These are phyloP conservation scores for Cotesia glomerata DNA, from an alignment of 1,140 invertebrate genomes.

Conservation along the genomic window DNA sequence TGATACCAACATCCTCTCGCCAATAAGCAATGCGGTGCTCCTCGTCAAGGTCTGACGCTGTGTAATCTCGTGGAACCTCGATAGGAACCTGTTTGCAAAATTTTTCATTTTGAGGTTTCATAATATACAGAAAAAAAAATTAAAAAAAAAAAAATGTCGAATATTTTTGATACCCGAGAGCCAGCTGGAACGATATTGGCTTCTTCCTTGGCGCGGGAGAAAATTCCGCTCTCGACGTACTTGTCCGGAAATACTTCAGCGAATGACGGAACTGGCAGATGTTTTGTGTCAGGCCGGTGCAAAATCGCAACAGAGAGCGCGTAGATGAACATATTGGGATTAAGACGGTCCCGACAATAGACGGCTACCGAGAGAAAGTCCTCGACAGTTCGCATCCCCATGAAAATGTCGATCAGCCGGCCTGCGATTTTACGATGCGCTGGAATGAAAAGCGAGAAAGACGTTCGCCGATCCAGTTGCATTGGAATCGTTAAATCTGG, in stretches of 20 bases:
- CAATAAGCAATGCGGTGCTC: conserved; percentile 75
- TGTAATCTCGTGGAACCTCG: conserved; percentile 74
- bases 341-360: conserved; percentile 76
- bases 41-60: conserved; percentile 73
- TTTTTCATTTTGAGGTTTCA: neutral
- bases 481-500: conserved; percentile 73
- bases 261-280: conserved; percentile 73
- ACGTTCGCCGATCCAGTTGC: conserved; percentile 70
- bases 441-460: conserved; percentile 79
- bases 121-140: conserved; percentile 5
- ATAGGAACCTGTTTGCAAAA: conserved; percentile 66
- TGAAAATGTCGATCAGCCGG: conserved; percentile 75
- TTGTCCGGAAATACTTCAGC: conserved; percentile 79
- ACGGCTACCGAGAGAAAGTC: conserved; percentile 74
- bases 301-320: conserved; percentile 76
- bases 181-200: conserved; percentile 70
- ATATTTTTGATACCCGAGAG: conserved; percentile 63
- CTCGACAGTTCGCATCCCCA: conserved; percentile 74
- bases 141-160: neutral
- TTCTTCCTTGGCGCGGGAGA: conserved; percentile 72
- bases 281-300: conserved; percentile 77
- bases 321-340: conserved; percentile 81
- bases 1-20: conserved; percentile 68
- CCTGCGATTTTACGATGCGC: conserved; percentile 73
- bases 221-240: conserved; percentile 76